These are phyloP conservation scores for Scomberomorus guttatus DNA, from an alignment of 2,797 vertebrate genomes.

Conservation along the genomic window DNA sequence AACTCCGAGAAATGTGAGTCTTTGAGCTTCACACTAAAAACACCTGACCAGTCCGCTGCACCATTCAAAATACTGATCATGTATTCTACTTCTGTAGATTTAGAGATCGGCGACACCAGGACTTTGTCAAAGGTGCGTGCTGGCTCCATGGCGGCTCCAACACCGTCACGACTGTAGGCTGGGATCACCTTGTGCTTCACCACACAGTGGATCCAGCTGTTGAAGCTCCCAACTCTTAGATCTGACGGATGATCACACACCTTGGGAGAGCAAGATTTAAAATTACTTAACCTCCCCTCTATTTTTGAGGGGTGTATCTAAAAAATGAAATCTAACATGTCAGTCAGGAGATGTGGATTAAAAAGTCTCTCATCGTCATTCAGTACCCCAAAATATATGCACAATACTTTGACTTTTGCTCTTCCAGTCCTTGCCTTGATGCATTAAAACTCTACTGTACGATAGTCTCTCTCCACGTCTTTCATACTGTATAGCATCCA, in stretches of 20 bases:
- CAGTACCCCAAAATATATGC: slow-evolving; percentile 1
- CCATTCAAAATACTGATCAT: background rate
- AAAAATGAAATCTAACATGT: slow-evolving; percentile 1
- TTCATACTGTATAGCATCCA: slow-evolving; percentile 35
- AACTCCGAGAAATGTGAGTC: slow-evolving; percentile 92
- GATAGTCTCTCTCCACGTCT: background rate
- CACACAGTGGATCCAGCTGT: slow-evolving; percentile 81
- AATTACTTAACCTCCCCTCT: background rate
- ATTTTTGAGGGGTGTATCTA: slow-evolving; percentile 26
- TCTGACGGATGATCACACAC: background rate
- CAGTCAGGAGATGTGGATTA: slow-evolving; percentile 20
- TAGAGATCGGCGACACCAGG: slow-evolving; percentile 89
- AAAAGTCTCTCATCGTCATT: slow-evolving; percentile 5
- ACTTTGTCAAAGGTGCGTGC: slow-evolving; percentile 92
- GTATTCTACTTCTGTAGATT: slow-evolving; percentile 81
- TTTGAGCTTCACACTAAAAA: background rate
- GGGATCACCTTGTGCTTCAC: slow-evolving; percentile 97
- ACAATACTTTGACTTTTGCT: slow-evolving; percentile 19
- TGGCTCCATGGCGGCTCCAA: slow-evolving; percentile 90
- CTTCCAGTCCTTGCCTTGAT: background rate
- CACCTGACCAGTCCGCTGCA: background rate
- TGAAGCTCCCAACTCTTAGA: slow-evolving; percentile 62
- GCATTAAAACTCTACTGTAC: background rate
- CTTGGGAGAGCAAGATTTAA: background rate
- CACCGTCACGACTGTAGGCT: slow-evolving; percentile 93